Percentiles rank a stretch among this genome's conserved stretches.
These are phyloP conservation scores for Drosophila phalerata DNA, from an alignment of 2,888 invertebrate species.

Conservation along the genomic window DNA sequence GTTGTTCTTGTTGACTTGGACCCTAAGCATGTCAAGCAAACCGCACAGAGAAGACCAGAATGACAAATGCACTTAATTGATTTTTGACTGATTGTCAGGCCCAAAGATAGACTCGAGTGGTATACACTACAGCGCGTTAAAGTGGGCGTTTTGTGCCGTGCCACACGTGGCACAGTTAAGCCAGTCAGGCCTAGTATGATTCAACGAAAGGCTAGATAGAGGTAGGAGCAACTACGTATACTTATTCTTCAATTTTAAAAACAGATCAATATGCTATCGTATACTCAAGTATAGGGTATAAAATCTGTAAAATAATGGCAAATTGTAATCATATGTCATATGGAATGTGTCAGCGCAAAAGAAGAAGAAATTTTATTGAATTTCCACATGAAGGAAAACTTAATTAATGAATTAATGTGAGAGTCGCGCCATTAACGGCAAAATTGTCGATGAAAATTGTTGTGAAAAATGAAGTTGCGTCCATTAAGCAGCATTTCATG, in stretches of 20 bases:
- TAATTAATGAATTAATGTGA: conserved; percentile 74
- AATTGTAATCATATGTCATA: conserved; percentile 52
- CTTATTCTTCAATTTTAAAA: not conserved
- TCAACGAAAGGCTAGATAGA: not conserved
- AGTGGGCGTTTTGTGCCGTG: conserved; percentile 3
- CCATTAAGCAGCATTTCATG: conserved; percentile 41
- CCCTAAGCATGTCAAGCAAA: conserved; percentile 46
- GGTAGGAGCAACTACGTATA: not conserved
- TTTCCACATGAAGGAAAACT: conserved; percentile 67
- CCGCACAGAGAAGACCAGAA: conserved; percentile 23
- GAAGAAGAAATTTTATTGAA: conserved; percentile 54
- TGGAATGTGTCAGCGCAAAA: conserved; percentile 27
- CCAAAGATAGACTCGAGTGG: conserved; percentile 2
- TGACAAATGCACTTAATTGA: conserved; percentile 64
- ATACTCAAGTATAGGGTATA: conserved; percentile 15
- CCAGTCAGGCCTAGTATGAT: not conserved
- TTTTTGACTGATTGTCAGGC: conserved; percentile 63
- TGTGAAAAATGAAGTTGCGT: conserved; percentile 13
- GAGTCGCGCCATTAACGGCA: conserved; percentile 52
- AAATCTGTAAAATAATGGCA: conserved; percentile 18
- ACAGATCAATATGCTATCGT: not conserved
- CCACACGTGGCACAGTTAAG: conserved; percentile 23
- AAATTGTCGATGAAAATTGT: conserved; percentile 34
- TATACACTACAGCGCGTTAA: not conserved
- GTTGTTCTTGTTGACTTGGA: conserved; percentile 17